A percentile compares a stretch with the other conserved stretches of the same genome.
These are phyloP conservation scores for Habropoda laboriosa DNA, from an alignment of 1,140 invertebrate species.

Conservation along the genomic window DNA sequence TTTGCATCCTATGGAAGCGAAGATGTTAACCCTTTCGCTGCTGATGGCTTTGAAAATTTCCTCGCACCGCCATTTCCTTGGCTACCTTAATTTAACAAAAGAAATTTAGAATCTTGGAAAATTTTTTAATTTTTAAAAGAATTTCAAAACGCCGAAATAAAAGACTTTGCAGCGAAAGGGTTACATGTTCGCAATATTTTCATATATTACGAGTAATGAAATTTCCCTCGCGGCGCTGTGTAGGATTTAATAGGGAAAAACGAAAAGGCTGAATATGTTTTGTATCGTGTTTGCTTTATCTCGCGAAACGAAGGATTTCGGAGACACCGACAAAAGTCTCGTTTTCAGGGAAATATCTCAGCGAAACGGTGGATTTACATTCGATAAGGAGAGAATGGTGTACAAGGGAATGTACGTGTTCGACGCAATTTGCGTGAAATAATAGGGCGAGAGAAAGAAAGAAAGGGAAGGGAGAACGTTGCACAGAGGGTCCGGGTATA, in stretches of 20 bases:
- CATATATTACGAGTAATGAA: too few species aligned
- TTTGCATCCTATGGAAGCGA: too few species aligned
- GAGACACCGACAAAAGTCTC: neutral
- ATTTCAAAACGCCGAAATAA: too few species aligned
- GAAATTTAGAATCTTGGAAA: too few species aligned
- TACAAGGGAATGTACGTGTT: neutral
- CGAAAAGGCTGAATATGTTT: conserved; percentile 1
- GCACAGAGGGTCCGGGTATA: neutral
- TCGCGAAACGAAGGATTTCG: neutral
- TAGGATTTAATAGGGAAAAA: neutral
- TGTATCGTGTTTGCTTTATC: neutral
- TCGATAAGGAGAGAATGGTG: neutral
- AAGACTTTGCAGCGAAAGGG: too few species aligned
- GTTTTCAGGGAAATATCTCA: conserved; percentile 1
- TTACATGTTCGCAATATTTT: too few species aligned
- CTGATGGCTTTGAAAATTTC: too few species aligned
- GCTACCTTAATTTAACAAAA: too few species aligned
- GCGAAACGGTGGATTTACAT: conserved; percentile 9
- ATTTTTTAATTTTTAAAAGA: too few species aligned
- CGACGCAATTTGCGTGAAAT: neutral
- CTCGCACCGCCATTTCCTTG: too few species aligned
- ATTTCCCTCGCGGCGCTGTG: too few species aligned
- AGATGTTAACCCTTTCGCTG: too few species aligned
- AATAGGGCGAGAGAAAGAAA: neutral
- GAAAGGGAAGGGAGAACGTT: neutral